A percentile compares a stretch with the other conserved stretches of the same genome.
Evolutionary conservation across 2,888 invertebrate species (phyloP).

Genomic region (Chrysopilus asiliformis): DNA sequence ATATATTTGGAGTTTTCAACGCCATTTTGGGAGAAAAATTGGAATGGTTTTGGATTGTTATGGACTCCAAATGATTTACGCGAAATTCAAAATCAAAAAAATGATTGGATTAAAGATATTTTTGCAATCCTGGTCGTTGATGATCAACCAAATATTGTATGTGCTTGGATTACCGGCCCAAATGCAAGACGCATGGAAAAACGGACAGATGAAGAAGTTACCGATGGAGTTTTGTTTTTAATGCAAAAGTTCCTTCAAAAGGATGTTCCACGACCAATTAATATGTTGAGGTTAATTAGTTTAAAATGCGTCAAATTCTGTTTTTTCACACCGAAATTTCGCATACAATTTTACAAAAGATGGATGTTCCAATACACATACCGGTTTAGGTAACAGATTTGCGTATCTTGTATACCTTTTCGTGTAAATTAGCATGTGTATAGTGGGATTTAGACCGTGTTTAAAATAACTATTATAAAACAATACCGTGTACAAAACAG

Average conservation of each 20-base stretch:
- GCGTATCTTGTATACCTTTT: too few relatives aligned
- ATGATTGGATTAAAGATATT: conserved; percentile 49
- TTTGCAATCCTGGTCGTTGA: conserved; percentile 53
- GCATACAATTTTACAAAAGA: too few relatives aligned
- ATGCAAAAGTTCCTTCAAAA: conserved; percentile 26
- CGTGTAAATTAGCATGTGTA: too few relatives aligned
- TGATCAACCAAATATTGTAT: conserved; percentile 42
- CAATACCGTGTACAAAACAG: too few relatives aligned
- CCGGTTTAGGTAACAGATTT: too few relatives aligned
- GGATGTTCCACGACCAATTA: conserved; percentile 25
- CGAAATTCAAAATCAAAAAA: conserved; percentile 24
- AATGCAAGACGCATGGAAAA: conserved; percentile 45
- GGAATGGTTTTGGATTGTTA: conserved; percentile 41
- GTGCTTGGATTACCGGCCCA: conserved; percentile 52
- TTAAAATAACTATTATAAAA: too few relatives aligned
- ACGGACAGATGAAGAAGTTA: conserved; percentile 39
- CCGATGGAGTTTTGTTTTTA: conserved; percentile 29
- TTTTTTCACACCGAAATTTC: too few relatives aligned
- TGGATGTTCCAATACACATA: too few relatives aligned
- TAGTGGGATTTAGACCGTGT: too few relatives aligned
- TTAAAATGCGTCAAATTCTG: too few relatives aligned
- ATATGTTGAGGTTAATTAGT: conserved; percentile 13
- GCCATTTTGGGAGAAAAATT: conserved; percentile 44
- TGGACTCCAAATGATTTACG: conserved; percentile 42
- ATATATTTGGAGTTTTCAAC: conserved; percentile 45